Conservation (phyloP, 2,113 vertebrate species). For the Apus apus region DNA sequence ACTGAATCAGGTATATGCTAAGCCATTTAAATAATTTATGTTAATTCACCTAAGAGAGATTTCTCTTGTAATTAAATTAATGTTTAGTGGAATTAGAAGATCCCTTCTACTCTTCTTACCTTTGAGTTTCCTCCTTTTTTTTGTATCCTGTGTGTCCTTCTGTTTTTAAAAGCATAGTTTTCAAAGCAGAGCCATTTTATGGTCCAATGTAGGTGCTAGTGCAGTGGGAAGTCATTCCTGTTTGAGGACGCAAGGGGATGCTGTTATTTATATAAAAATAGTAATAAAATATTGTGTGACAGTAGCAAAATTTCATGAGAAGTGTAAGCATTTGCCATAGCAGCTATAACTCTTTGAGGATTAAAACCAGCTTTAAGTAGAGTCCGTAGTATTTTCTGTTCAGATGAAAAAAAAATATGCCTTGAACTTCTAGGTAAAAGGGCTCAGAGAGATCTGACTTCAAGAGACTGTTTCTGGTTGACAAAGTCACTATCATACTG, state of each 20-base stretch:
- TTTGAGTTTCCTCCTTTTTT: not conserved
- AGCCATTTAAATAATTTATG: not conserved
- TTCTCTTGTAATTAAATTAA: not conserved
- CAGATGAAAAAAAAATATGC: not conserved
- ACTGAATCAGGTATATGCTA: not conserved
- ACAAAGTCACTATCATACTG: not conserved
- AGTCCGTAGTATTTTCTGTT: not conserved
- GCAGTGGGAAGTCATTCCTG: not conserved
- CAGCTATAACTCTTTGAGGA: not conserved
- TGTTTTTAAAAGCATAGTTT: not conserved
- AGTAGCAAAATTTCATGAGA: not conserved
- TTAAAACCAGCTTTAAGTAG: not conserved
- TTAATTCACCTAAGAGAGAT: not conserved
- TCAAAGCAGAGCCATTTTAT: not conserved
- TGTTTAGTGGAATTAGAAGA: not conserved
- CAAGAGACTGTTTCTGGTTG: not conserved
- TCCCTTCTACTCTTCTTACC: not conserved
- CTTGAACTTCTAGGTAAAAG: not conserved
- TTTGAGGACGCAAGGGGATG: not conserved
- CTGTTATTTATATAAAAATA: not conserved
- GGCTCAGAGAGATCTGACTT: not conserved
- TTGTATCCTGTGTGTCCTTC: not conserved
- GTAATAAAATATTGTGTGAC: not conserved
- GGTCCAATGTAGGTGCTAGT: not conserved
- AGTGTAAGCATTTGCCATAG: not conserved